Evolutionary conservation across 2,113 vertebrate species (phyloP), one percentile per base, ranked within the genome.

Genomic region (Scopus umbretta): DNA sequence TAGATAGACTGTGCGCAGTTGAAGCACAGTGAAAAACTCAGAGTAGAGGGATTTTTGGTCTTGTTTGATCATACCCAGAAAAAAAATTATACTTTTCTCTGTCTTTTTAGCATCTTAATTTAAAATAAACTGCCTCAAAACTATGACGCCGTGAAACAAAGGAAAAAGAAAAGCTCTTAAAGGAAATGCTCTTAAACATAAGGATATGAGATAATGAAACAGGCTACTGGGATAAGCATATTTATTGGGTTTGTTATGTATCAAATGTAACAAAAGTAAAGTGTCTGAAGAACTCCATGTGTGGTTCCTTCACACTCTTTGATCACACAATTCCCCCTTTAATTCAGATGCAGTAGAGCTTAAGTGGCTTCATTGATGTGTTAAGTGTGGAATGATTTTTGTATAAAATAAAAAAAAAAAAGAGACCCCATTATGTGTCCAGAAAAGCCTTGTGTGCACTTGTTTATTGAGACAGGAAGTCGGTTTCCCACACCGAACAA

Each of bases 331-430:
- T 99, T 98, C 98, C 98, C 97, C 98, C 98, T 98, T 98, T 97
- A 98, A 99, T 98, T 99, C 98, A 98, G 98, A 99, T 98, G 98
- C 98, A 98, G 98, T 97, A 98, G 97, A 98, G 98, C 98, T 98
- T 98, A 98, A 98, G 98, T 98, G 98, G 96, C 97, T 97, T 98
- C 98, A 99, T 98, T 99, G 98, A 99, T 99, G 98, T 99, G 98
- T 99, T 98, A 99, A 99, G 98, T 98, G 98, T 98, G 98, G 98
- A 98, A 98, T 98, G 98, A 98, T 98, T 98, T 98, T 98, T 98
- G 96, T 98, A 98, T 97, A 98, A 98, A 98, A 98, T 98, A 94
- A 98, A 98, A 98, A 98, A 97, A 95, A 36, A 18, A 38, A 58
- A 82, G 53, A 9, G 97, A 75, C 95, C 94, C 98, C 96, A 98